phyloP scores from a whole-genome alignment of 2,888 invertebrate species.

The Physocephala rufipes region DNA sequence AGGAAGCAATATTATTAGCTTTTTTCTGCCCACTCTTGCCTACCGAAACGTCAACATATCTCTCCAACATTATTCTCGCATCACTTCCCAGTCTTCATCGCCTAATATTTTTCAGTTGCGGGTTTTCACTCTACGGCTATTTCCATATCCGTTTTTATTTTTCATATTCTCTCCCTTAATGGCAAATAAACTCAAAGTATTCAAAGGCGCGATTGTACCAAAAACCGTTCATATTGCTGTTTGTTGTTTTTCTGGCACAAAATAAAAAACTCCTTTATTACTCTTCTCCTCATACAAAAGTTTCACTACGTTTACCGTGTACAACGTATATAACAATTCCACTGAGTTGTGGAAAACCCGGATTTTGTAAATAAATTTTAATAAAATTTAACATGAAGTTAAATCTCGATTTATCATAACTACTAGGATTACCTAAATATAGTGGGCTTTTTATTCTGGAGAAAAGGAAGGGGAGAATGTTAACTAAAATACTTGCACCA shows the following conservation, averaged over 20 bases:
- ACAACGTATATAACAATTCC: background rate
- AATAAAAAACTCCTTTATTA: background rate
- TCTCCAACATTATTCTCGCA: no score
- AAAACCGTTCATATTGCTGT: background rate
- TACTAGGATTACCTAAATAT: no score
- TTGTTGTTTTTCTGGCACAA: background rate
- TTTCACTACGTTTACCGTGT: background rate
- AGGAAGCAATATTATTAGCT: no score
- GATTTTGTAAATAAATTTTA: background rate
- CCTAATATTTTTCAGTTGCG: background rate
- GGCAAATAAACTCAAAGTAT: slow-evolving; percentile 9
- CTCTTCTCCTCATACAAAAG: background rate
- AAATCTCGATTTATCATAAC: no score
- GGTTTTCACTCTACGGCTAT: background rate
- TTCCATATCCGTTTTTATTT: background rate
- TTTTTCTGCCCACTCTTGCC: no score
- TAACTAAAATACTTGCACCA: no score
- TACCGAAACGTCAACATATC: no score
- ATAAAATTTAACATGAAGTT: background rate
- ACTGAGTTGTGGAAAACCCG: background rate
- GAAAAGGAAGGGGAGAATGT: no score
- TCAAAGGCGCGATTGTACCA: background rate
- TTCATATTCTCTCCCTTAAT: background rate
- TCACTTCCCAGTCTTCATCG: background rate
- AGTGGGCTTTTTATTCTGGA: no score